Evolutionary conservation across 1,140 invertebrate species (phyloP), one percentile per base, ranked within the genome.

Genomic region (Sogatella furcifera): DNA sequence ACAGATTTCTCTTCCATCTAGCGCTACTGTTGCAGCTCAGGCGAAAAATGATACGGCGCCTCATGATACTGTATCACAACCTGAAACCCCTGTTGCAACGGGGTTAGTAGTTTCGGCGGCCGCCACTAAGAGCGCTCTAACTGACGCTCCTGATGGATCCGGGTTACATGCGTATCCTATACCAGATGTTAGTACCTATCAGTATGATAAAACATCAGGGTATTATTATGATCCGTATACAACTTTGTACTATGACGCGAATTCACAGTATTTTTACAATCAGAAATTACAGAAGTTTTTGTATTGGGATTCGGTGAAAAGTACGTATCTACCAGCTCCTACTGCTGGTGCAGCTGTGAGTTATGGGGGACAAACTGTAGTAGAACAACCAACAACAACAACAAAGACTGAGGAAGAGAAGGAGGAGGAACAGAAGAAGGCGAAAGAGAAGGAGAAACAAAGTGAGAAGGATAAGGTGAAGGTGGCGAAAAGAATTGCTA

Each of bases 401-500:
- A 28, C 3, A n/a, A 31, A 17, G n/a, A 55, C 14, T 34, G 59
- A 56, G 11, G 74, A 77, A 62, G 73, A 73, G 62, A 80, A 76
- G 63, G 78, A 82, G 64, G 54, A 66, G n/a, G 67, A 69, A 14
- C 60, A 52, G 11, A 64, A 66, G 49, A 64, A 63, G 60, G 55
- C 31, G 6, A 66, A 64, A 59, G 65, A 70, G 44, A 71, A 61
- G 44, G 4, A 69, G 21, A 49, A 49, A 49, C 46, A 49, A 56
- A 22, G 80, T 78, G 64, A 76, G 22, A 62, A 63, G 21, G 61
- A 61, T 58, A 66, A 66, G 52, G 91, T 94, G 0, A 97, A 97
- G 77, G 92, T 96, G 14, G 96, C 96, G 1, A 97, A 97, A 70
- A 96, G 97, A 75, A 97, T 98, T 67, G 95, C 94, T 0, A 97